Evolutionary conservation across 2,797 vertebrate genomes (phyloP).

Genomic region (Hippopotamyrus pictus): DNA sequence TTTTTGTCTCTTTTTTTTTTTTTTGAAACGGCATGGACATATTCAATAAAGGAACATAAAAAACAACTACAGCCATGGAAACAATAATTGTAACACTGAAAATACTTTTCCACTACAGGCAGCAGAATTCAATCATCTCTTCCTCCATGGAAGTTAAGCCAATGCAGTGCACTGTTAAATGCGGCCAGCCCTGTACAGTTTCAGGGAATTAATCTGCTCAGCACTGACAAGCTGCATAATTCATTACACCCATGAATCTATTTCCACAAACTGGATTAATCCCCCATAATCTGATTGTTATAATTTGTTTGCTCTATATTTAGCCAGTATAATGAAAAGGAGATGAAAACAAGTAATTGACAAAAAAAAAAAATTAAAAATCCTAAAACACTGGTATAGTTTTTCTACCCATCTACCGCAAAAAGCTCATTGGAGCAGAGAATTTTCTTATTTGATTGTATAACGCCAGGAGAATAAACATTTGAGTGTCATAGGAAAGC

Average conservation of each 20-base stretch:
- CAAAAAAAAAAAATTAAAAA: neutral
- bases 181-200: neutral
- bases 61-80: constrained; percentile 25
- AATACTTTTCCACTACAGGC: constrained; percentile 28
- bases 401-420: neutral
- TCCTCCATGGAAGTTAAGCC: constrained; percentile 7
- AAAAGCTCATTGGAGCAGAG: neutral
- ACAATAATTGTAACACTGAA: constrained; percentile 30
- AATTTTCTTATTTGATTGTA: neutral
- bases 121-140: constrained; percentile 21
- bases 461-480: neutral
- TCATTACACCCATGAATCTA: constrained; percentile 23
- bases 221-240: constrained; percentile 23
- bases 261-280: constrained; percentile 27
- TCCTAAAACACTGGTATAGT: neutral
- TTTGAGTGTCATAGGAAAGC: neutral
- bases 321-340: constrained; percentile 12
- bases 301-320: constrained; percentile 26
- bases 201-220: constrained; percentile 25
- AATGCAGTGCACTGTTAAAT: neutral
- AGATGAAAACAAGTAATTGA: neutral
- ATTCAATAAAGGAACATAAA: constrained; percentile 19
- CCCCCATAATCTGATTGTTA: constrained; percentile 28
- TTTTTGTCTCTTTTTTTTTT: constrained; percentile 25
- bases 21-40: constrained; percentile 10